These are phyloP conservation scores for Pseudopodoces humilis DNA, from an alignment of 2,113 vertebrate species.

Conservation along the genomic window DNA sequence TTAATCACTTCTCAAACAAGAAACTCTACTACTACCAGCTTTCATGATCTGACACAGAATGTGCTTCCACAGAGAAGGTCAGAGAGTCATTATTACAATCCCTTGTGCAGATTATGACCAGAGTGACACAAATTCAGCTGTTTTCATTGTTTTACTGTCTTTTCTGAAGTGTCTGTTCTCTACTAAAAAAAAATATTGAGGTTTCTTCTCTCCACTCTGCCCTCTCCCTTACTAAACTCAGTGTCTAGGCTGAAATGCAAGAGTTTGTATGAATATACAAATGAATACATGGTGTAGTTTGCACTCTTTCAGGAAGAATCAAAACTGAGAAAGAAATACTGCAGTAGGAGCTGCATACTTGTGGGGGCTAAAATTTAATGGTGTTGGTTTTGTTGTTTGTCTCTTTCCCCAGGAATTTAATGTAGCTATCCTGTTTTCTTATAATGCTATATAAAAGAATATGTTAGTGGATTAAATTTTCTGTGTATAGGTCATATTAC, in stretches of 20 bases:
- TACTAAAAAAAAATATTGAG: neutral
- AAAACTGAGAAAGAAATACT: neutral
- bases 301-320: neutral
- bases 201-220: neutral
- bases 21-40: neutral
- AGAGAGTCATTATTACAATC: neutral
- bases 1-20: neutral
- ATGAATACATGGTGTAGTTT: neutral
- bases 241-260: neutral
- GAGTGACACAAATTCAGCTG: neutral
- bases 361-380: rapidly evolving
- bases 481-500: neutral
- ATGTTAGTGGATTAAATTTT: neutral
- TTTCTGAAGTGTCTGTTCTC: neutral
- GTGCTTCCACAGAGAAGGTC: neutral
- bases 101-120: neutral
- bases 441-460: neutral
- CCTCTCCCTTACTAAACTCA: neutral
- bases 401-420: neutral
- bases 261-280: neutral
- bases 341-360: neutral
- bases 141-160: neutral
- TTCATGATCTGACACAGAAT: neutral
- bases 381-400: neutral
- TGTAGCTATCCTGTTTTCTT: neutral